Evolutionary conservation across 2,113 vertebrate species (phyloP).

Genomic region (Pygoscelis adeliae): DNA sequence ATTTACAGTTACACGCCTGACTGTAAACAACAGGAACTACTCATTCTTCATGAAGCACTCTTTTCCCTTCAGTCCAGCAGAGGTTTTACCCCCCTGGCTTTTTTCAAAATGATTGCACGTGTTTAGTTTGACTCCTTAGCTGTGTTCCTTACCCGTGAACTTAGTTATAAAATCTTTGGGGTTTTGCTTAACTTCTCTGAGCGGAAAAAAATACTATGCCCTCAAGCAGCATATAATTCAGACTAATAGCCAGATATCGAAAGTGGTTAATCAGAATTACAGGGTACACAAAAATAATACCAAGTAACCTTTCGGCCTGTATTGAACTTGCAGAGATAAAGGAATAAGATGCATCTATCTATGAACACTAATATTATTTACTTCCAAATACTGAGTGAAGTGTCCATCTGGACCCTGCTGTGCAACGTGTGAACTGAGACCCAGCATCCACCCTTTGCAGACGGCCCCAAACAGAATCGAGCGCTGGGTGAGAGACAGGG

Average conservation of each 20-base stretch:
- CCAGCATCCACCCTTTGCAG: background rate
- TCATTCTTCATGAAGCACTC: fast-evolving
- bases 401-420: too few species aligned
- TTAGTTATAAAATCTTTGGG: background rate
- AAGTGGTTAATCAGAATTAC: background rate
- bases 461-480: background rate
- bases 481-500: background rate
- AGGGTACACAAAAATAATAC: background rate
- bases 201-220: background rate
- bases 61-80: background rate
- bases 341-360: background rate
- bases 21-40: fast-evolving
- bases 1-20: too few species aligned
- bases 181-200: background rate
- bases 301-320: background rate
- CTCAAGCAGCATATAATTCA: background rate
- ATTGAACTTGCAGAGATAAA: background rate
- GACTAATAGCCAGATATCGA: background rate
- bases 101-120: background rate
- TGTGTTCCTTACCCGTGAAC: background rate
- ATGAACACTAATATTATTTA: too few species aligned
- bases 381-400: background rate
- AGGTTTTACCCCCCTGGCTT: background rate
- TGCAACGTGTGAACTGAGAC: background rate
- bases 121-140: background rate